These are phyloP conservation scores for Natrix natrix DNA, from an alignment of 2,797 vertebrate genomes.

Conservation along the genomic window DNA sequence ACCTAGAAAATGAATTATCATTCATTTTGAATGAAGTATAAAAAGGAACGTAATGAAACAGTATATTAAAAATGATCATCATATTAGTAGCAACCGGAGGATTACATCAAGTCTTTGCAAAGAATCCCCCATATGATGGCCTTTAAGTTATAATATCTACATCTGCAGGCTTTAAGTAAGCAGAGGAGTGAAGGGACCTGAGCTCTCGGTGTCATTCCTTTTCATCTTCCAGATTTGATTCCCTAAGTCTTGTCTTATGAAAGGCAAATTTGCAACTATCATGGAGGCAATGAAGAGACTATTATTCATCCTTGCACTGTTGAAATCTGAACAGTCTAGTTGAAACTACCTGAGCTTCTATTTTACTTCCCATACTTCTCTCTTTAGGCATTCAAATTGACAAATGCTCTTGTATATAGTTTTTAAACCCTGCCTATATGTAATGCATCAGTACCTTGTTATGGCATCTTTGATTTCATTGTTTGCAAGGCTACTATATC, in stretches of 20 bases:
- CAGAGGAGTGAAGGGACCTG: constrained; percentile 26
- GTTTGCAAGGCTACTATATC: constrained; percentile 71
- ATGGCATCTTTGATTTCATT: constrained; percentile 76
- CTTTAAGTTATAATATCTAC: not conserved
- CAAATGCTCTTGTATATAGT: constrained; percentile 76
- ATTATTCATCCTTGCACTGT: constrained; percentile 37
- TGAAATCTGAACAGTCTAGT: constrained; percentile 51
- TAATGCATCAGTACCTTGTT: constrained; percentile 80
- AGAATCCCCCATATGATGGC: not conserved
- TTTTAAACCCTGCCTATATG: constrained; percentile 71
- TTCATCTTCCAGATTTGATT: constrained; percentile 41
- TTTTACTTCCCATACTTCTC: constrained; percentile 60
- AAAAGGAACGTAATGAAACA: not conserved
- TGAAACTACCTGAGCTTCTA: constrained; percentile 46
- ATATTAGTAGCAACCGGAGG: not conserved
- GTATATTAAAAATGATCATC: not conserved
- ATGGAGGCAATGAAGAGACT: constrained; percentile 52
- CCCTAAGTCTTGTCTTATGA: constrained; percentile 47
- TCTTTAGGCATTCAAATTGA: constrained; percentile 75
- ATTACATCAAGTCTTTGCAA: not conserved
- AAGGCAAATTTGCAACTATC: constrained; percentile 55
- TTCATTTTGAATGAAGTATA: not conserved
- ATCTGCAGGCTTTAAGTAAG: not conserved
- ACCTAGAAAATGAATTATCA: not conserved
- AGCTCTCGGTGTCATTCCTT: constrained; percentile 25